These are phyloP conservation scores for Thera britannica DNA, from an alignment of 2,888 invertebrate genomes.

Conservation along the genomic window DNA sequence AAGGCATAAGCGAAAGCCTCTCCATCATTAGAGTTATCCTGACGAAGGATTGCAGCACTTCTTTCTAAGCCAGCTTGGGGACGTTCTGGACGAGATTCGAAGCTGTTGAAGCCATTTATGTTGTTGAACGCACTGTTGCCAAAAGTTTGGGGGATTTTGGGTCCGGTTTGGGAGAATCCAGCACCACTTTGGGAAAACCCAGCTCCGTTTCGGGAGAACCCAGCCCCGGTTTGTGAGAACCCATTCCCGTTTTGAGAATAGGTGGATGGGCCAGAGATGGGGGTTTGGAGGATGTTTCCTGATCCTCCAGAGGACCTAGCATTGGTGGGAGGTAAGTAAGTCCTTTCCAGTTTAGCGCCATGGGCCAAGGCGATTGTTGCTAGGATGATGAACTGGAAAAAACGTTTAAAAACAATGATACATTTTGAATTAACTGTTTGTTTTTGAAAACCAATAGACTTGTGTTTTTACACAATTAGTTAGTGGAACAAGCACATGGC, in stretches of 20 bases:
- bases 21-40: constrained; percentile 70
- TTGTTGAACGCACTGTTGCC: constrained; percentile 41
- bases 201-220: constrained; percentile 30
- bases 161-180: constrained; percentile 14
- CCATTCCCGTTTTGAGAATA: neutral
- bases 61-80: constrained; percentile 71
- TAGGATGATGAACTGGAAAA: constrained; percentile 66
- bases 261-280: constrained; percentile 42
- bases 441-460: too few relatives aligned
- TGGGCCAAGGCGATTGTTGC: constrained; percentile 60
- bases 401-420: neutral
- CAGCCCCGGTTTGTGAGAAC: constrained; percentile 21
- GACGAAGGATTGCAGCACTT: constrained; percentile 72
- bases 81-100: constrained; percentile 59
- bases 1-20: constrained; percentile 70
- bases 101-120: constrained; percentile 37
- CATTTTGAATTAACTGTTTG: too few relatives aligned
- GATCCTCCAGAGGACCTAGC: constrained; percentile 63
- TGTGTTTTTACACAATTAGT: too few relatives aligned
- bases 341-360: constrained; percentile 70
- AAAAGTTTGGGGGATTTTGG: constrained; percentile 9
- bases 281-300: constrained; percentile 62
- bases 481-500: too few relatives aligned
- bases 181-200: constrained; percentile 25
- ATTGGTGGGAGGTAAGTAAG: constrained; percentile 70